Base-by-base conservation (phyloP, 2,797 vertebrate species). In the Cichlasoma orientale region DNA sequence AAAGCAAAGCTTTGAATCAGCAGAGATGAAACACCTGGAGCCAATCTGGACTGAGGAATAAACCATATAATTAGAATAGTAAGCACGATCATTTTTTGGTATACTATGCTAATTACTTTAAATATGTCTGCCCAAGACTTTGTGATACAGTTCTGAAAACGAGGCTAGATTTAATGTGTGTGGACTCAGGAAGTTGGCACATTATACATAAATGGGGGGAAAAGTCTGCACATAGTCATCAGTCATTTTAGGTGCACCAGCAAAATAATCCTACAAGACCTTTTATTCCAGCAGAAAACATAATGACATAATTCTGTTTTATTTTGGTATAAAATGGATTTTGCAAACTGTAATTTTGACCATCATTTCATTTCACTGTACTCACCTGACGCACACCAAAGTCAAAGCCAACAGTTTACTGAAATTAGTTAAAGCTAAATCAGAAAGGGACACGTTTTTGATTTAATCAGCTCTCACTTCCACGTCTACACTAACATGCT, bases 21-120 rank as follows among this genome's bases (percentile, higher is more conserved):
- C 52, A 63, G 73, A 85, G 82, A 84, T 74, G 78, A 86, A 74
- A 86, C 91, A 93, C 84, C 90, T 88, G 86, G 47, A 92, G 82
- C 86, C 89, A 92, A 92, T 93, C 89, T 87, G 80, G 79, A 50
- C 74, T 0, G 44, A 66, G 69, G 85, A 80, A 85, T 63, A 84
- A 84, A 88, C 59, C 53, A 27, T 70, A 25, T 81, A 75, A 88
- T 90, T 83, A 77, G 72, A 55, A 68, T 27, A 73, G 58, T 54
- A 52, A 52, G 59, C 78, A 76, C 84, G 86, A 82, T 88, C 80
- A 89, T 71, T 80, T 84, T 52, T 69, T 82, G 70, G 68, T 72
- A 70, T 33, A 63, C 68, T 54, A 31, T 14, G 18, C 52, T 85
- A 86, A 85, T 82, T 82, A 50, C 52, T 85, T 86, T 73, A 53